phyloP scores from a whole-genome alignment of 2,797 vertebrate species.

The Prionace glauca region DNA sequence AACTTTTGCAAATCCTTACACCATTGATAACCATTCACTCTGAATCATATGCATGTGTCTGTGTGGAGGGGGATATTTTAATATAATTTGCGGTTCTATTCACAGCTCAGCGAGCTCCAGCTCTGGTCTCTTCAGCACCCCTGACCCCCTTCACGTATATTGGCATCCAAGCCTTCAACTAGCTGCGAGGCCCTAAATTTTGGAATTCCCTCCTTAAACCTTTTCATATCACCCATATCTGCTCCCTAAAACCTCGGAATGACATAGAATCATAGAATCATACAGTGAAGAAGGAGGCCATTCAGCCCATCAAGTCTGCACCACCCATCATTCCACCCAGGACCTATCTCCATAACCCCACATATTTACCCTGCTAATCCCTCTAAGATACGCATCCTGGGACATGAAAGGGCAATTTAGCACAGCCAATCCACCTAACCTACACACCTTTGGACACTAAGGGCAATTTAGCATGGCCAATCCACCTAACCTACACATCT shows the following conservation, averaged over 20 bases:
- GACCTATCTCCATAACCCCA: no score
- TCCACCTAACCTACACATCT: no score
- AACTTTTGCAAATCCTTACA: neutral
- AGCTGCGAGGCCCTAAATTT: neutral
- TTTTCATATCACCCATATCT: neutral
- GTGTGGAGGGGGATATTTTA: neutral
- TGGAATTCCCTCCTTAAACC: neutral
- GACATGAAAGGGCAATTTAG: no score
- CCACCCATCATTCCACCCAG: no score
- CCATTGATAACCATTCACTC: neutral
- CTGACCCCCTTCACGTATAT: neutral
- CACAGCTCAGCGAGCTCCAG: neutral
- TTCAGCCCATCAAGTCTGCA: no score
- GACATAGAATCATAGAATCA: no score
- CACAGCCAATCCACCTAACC: no score
- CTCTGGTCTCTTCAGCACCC: neutral
- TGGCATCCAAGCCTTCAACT: neutral
- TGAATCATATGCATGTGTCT: neutral
- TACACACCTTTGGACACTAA: no score
- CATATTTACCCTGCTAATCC: no score
- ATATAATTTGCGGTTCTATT: neutral
- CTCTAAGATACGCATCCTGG: no score
- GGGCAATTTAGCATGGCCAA: no score
- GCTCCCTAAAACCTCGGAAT: neutral
- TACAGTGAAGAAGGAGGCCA: no score